Base-by-base conservation (phyloP, 1,140 invertebrate genomes). In the Catajapyx aquilonaris region DNA sequence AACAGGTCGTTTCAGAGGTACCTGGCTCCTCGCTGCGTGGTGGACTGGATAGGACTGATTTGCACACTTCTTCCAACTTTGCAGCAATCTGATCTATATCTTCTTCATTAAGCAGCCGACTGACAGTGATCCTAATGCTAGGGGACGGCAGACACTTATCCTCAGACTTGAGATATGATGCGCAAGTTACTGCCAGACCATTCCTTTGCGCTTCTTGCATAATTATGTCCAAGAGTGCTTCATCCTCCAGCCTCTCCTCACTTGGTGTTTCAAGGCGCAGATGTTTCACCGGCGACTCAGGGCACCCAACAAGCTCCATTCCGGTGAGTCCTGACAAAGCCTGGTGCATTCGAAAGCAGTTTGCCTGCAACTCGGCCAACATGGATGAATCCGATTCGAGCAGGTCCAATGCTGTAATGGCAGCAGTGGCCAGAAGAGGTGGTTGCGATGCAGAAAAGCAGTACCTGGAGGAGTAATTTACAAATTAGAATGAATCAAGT, bases 361-460 rank as follows among this genome's bases (percentile, higher is more conserved):
- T 67, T 3, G 61, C 44, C 34, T 65, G 61, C 1, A 81, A 51
- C 21, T 65, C 58, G 2, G 44, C 25, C 39, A 81, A 67, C 28
- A 77, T 61, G 39, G 64, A 41, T 0, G 74, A 71, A 35, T 76
- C 61, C 17, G 68, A 53, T 49, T 86, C 70, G 43, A 91, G 69
- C 0, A 79, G 65, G 35, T 78, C 67, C 4, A 94, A 51, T 0
- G 83, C 73, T 11, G 65, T 66, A 35, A 79, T 81, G 10, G 86
- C 87, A 2, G 81, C 81, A 22, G 80, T 69, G 16, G 87, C 78
- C 43, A 95, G 55, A 52, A 95, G 68, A 2, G 93, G 93, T 4
- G 93, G 90, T 28, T 88, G 56, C 1, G 93, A 96, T 9, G 93
- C 93, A 5, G 91, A 97, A 56, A 97, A 98, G 55, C 91, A 96